phyloP scores from a whole-genome alignment of 2,113 vertebrate genomes.

The Ceyx margarethae region DNA sequence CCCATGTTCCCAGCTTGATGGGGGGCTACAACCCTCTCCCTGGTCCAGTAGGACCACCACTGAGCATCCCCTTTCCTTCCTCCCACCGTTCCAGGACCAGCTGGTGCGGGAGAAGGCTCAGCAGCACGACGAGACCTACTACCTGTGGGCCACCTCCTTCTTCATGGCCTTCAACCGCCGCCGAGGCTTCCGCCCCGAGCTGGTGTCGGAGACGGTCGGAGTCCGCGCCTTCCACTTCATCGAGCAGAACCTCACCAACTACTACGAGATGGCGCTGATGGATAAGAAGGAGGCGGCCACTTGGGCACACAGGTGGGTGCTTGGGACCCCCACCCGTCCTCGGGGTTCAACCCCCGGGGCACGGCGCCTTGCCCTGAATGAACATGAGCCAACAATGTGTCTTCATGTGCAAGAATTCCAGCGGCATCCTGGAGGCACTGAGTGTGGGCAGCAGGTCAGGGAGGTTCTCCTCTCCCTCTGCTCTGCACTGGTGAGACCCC shows the following conservation, averaged over 20 bases:
- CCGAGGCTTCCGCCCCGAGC: conserved; percentile 83
- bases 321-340: too few species aligned
- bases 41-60: fast-evolving
- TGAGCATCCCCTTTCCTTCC: fast-evolving
- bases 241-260: conserved; percentile 91
- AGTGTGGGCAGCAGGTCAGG: too few species aligned
- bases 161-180: conserved; percentile 97
- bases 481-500: too few species aligned
- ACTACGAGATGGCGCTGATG: conserved; percentile 95
- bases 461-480: too few species aligned
- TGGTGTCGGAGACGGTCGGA: conserved; percentile 93
- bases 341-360: too few species aligned
- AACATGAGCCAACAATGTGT: too few species aligned
- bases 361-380: neutral
- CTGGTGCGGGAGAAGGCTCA: conserved; percentile 88
- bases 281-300: conserved; percentile 89
- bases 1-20: fast-evolving
- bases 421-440: too few species aligned
- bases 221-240: conserved; percentile 92
- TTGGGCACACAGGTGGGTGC: conserved; percentile 88
- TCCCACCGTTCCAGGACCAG: conserved; percentile 73
- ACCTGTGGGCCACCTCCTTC: conserved; percentile 92
- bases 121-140: conserved; percentile 94
- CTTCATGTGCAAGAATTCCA: too few species aligned
- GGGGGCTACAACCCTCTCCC: fast-evolving